Percentiles rank a stretch among this genome's conserved stretches.
These are phyloP conservation scores for Arenaria interpres DNA, from an alignment of 2,113 vertebrate genomes.

Conservation along the genomic window DNA sequence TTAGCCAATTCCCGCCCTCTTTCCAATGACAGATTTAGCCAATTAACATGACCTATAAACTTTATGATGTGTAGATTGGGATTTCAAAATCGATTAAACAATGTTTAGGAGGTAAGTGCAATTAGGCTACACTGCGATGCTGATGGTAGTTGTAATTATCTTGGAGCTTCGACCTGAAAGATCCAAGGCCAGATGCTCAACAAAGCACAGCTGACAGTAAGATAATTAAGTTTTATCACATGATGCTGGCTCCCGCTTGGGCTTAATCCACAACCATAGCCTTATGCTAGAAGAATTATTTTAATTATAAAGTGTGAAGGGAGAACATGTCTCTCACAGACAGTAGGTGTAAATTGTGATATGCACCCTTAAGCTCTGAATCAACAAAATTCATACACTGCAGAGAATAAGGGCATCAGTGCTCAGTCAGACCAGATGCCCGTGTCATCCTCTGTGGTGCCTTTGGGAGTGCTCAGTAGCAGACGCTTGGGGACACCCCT, in stretches of 20 bases:
- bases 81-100: conserved; percentile 24
- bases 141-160: conserved; percentile 23
- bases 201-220: conserved; percentile 9
- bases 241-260: neutral
- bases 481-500: neutral
- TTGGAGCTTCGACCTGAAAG: neutral
- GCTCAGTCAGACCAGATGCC: neutral
- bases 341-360: neutral
- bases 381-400: neutral
- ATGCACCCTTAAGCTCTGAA: neutral
- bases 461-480: fast-evolving
- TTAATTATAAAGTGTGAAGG: neutral
- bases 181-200: neutral
- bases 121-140: neutral
- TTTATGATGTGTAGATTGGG: neutral
- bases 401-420: neutral
- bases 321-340: neutral
- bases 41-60: conserved; percentile 17
- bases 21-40: neutral
- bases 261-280: neutral
- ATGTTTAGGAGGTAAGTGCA: neutral
- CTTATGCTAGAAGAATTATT: neutral
- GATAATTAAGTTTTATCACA: conserved; percentile 1
- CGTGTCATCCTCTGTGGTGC: neutral
- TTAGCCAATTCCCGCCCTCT: neutral